Conservation (phyloP, 2,797 vertebrate genomes). For the Gephyroberyx darwinii region DNA sequence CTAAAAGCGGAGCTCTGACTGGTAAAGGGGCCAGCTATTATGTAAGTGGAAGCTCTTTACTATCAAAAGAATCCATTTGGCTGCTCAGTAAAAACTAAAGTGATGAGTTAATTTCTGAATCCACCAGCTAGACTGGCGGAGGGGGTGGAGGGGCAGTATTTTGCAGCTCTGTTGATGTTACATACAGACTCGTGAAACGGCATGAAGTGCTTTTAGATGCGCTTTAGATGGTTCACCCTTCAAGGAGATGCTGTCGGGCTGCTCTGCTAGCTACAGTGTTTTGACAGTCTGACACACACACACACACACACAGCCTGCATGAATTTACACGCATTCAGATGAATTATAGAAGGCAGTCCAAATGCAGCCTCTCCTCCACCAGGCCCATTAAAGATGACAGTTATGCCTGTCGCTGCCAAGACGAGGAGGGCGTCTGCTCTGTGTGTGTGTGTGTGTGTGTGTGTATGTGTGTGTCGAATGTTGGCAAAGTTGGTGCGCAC, state of each 20-base stretch:
- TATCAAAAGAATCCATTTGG: too few species aligned
- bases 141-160: too few species aligned
- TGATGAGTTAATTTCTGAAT: too few species aligned
- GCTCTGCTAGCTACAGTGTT: too few species aligned
- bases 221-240: neutral
- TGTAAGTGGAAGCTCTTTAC: too few species aligned
- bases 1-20: too few species aligned
- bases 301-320: neutral
- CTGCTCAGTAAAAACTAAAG: too few species aligned
- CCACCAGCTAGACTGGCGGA: too few species aligned
- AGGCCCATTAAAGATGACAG: slow-evolving; percentile 36
- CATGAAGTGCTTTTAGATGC: too few species aligned
- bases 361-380: slow-evolving; percentile 29
- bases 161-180: slow-evolving; percentile 10
- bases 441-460: slow-evolving; percentile 14
- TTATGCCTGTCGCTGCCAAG: slow-evolving; percentile 35
- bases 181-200: too few species aligned
- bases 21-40: too few species aligned
- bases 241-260: neutral
- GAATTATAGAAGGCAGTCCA: slow-evolving; percentile 44
- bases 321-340: slow-evolving; percentile 33
- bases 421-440: neutral
- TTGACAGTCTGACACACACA: neutral
- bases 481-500: neutral
- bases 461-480: slow-evolving; percentile 12